These are phyloP conservation scores for Osmerus eperlanus DNA, from an alignment of 2,113 vertebrate species.

Conservation along the genomic window DNA sequence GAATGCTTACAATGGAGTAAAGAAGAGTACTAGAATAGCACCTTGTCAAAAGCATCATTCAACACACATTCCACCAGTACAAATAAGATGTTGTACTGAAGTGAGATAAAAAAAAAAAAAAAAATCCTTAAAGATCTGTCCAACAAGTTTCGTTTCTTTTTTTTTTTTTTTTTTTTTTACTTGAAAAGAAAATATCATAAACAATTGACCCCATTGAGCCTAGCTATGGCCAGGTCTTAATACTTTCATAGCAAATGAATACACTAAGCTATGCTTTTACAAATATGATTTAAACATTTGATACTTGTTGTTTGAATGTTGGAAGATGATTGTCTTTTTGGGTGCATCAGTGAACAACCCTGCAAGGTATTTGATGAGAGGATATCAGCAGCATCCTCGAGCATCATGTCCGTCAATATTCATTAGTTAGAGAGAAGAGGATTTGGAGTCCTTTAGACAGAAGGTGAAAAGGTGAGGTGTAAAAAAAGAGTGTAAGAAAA, in stretches of 20 bases:
- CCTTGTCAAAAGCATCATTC: background rate
- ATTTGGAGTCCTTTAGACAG: background rate
- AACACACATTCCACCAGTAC: background rate
- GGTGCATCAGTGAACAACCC: constrained; percentile 1
- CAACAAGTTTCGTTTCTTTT: too few relatives aligned
- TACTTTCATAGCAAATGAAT: too few relatives aligned
- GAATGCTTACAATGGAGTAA: background rate
- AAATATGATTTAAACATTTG: too few relatives aligned
- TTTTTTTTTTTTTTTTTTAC: too few relatives aligned
- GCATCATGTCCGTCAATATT: too few relatives aligned
- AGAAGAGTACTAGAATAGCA: constrained; percentile 5
- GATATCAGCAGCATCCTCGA: too few relatives aligned
- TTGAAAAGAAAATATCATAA: too few relatives aligned
- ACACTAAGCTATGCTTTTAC: too few relatives aligned
- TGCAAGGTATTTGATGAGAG: background rate
- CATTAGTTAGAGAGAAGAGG: background rate
- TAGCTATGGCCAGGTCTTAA: too few relatives aligned
- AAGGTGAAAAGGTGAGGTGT: background rate
- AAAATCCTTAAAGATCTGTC: too few relatives aligned
- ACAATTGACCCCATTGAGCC: too few relatives aligned
- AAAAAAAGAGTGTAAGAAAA: background rate
- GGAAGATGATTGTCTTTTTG: background rate
- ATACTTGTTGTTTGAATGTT: too few relatives aligned
- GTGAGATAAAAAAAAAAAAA: background rate
- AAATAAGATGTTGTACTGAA: background rate